Evolutionary conservation across 2,888 invertebrate genomes (phyloP), one percentile per base, ranked within the genome.

Genomic region (Syrphus vitripennis): DNA sequence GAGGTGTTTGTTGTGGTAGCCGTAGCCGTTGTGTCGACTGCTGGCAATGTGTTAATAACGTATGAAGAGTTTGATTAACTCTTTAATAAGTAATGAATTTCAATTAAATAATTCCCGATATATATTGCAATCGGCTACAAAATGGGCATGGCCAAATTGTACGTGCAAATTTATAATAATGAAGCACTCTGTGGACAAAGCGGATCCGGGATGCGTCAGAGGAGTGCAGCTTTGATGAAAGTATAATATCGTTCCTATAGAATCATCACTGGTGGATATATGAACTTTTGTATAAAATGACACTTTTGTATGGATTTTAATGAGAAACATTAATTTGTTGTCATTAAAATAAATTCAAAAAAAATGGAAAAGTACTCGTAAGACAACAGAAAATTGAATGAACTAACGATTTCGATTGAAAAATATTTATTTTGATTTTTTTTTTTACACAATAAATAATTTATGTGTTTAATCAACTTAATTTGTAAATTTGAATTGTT

Each of bases 41-140:
- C 24, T 63, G 19, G 40, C 61, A 78, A 78, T 81, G 81, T 84
- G 81, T 84, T 81, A 81, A 84, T 81, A 77, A 70, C 63, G 69
- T 31, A 83, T 82, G 70, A 82, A 83, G 75, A 61, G 65, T 79
- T 83, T 79, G 83, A 87, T 87, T 83, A 79, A 83, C 78, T 87
- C 87, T 87, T 87, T 87, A 87, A 86, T 87, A 71, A 61, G 83
- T 79, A 83, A 87, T 87, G 87, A 83, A 79, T 83, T 87, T 79
- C 87, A 87, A 83, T 87, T 87, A 87, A 87, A 87, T 78, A 83
- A 87, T 87, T 87, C 79, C 34, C 67, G 37, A 37, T 75, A 83
- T 83, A 37, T 75, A 83, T 83, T 67, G 74, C 79, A 83, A 71
- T 75, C 65, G 50, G 37, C 29, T 31, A 4, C 59, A 55, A 26